Conservation (phyloP, 2,797 vertebrate species). For the Natrix natrix region DNA sequence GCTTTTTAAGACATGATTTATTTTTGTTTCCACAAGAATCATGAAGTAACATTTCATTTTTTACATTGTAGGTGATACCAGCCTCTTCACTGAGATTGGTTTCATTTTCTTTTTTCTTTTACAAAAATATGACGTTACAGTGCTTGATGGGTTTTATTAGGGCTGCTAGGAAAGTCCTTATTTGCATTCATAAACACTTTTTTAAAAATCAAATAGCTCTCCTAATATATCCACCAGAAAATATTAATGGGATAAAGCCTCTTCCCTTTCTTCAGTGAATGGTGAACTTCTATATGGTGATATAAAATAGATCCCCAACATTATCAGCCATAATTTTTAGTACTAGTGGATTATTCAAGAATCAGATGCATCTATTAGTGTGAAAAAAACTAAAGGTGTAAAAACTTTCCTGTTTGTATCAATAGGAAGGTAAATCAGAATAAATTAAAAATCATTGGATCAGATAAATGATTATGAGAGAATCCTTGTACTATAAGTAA, state of each 20-base stretch:
- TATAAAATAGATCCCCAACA: not conserved
- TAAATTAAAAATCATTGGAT: not conserved
- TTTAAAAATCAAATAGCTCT: not conserved
- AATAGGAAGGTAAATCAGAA: slow-evolving; percentile 18
- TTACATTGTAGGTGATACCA: not conserved
- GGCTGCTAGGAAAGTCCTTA: not conserved
- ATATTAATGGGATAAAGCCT: not conserved
- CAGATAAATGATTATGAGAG: slow-evolving; percentile 1
- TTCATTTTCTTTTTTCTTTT: not conserved
- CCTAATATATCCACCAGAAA: not conserved
- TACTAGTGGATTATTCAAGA: not conserved
- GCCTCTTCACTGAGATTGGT: not conserved
- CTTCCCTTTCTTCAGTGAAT: not conserved
- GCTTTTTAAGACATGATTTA: slow-evolving; percentile 40
- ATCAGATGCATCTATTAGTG: not conserved
- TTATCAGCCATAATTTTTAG: not conserved
- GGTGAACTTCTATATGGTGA: not conserved
- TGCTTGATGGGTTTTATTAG: not conserved
- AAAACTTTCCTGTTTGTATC: not conserved
- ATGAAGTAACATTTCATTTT: slow-evolving; percentile 23
- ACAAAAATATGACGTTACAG: not conserved
- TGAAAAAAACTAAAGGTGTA: not conserved
- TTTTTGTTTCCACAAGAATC: slow-evolving; percentile 39
- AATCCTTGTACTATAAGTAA: not conserved
- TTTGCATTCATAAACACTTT: not conserved